These are phyloP conservation scores for Menidia menidia DNA, from an alignment of 2,797 vertebrate genomes.

Conservation along the genomic window DNA sequence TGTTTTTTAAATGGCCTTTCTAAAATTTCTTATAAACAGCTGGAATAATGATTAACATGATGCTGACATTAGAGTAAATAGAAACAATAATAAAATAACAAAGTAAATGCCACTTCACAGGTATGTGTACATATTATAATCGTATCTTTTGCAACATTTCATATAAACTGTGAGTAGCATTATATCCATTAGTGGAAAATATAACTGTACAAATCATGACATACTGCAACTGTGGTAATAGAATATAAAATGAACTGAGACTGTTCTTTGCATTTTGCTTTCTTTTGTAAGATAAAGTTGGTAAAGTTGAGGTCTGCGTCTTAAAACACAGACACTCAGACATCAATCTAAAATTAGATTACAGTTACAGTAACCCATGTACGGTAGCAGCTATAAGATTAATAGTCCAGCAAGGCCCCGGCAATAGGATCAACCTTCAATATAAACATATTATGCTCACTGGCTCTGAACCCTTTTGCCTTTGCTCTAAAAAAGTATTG, in stretches of 20 bases:
- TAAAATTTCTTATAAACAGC: not conserved
- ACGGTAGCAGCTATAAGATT: not conserved
- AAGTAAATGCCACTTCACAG: too few species aligned
- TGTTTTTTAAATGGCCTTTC: too few species aligned
- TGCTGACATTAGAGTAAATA: too few species aligned
- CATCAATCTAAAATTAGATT: not conserved
- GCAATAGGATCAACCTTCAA: not conserved
- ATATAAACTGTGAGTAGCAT: not conserved
- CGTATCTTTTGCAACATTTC: too few species aligned
- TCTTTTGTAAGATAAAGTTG: not conserved
- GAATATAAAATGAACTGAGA: not conserved
- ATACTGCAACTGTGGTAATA: not conserved
- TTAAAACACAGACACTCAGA: not conserved
- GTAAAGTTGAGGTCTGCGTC: not conserved
- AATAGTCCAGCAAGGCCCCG: not conserved
- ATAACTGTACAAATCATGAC: not conserved
- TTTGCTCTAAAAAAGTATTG: not conserved
- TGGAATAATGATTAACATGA: not conserved
- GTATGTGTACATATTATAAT: too few species aligned
- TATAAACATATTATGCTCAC: not conserved
- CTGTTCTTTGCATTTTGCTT: not conserved
- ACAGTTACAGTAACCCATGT: not conserved
- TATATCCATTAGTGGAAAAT: not conserved
- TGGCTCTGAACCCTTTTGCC: not conserved
- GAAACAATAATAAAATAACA: too few species aligned